Conservation (phyloP, 2,888 invertebrate species). For the Deilephila porcellus region DNA sequence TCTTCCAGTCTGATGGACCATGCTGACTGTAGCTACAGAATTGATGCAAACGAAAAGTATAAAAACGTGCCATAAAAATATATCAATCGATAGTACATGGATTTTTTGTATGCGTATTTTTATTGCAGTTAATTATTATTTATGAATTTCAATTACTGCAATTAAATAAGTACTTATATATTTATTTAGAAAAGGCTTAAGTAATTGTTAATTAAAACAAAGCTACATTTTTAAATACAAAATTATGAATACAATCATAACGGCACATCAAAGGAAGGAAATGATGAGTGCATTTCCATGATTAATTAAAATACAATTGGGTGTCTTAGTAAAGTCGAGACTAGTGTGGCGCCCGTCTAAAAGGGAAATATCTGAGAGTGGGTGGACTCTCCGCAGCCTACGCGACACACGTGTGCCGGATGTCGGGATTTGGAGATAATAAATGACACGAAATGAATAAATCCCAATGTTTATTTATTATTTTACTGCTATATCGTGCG, state of each 20-base stretch:
- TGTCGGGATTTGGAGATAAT: conserved; percentile 39
- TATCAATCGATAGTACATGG: too few relatives aligned
- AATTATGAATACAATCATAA: conserved; percentile 6
- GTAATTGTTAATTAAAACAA: background rate
- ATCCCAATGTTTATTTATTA: conserved; percentile 29
- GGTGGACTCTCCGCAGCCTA: conserved; percentile 51
- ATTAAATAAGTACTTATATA: too few relatives aligned
- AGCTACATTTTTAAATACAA: background rate
- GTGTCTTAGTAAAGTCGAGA: conserved; percentile 25
- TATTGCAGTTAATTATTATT: too few relatives aligned
- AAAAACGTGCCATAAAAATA: too few relatives aligned
- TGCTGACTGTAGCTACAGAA: too few relatives aligned
- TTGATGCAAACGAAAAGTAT: too few relatives aligned
- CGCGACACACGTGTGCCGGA: conserved; percentile 47
- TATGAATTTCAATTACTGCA: too few relatives aligned
- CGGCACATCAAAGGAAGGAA: conserved; percentile 32
- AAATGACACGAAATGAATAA: conserved; percentile 26
- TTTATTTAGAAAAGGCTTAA: background rate
- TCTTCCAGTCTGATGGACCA: too few relatives aligned
- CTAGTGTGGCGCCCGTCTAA: conserved; percentile 26
- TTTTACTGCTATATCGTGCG: conserved; percentile 21
- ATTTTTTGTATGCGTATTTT: too few relatives aligned
- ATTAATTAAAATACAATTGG: conserved; percentile 58
- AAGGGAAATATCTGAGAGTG: conserved; percentile 42
- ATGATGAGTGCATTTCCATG: conserved; percentile 21